A percentile compares a stretch with the other conserved stretches of the same genome.
phyloP scores from a whole-genome alignment of 2,888 invertebrate genomes.

The Drosophila setosimentum region DNA sequence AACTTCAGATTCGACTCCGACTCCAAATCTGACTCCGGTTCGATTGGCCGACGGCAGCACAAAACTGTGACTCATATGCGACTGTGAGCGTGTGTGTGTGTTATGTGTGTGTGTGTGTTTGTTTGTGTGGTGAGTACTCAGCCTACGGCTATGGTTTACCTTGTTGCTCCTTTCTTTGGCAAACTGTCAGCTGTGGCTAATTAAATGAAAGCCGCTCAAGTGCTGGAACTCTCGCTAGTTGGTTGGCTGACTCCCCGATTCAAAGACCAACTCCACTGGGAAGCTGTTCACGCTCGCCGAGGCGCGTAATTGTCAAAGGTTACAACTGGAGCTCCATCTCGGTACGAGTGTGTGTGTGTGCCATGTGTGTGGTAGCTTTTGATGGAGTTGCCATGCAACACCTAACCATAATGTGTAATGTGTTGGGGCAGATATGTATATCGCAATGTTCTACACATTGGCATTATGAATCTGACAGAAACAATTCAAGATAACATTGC shows the following conservation, averaged over 20 bases:
- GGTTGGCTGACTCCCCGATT: conserved; percentile 40
- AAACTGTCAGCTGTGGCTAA: conserved; percentile 79
- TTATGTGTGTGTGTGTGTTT: conserved; percentile 4
- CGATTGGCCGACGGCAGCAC: conserved; percentile 46
- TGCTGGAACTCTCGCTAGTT: conserved; percentile 74
- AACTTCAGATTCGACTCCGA: conserved; percentile 52
- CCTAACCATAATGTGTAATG: conserved; percentile 60
- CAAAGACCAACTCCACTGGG: conserved; percentile 28
- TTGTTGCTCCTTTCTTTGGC: conserved; percentile 65
- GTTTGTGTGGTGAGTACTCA: conserved; percentile 1
- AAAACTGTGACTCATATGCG: conserved; percentile 29
- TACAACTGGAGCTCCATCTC: conserved; percentile 26
- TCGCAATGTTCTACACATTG: conserved; percentile 3
- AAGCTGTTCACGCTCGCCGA: conserved; percentile 57
- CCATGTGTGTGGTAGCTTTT: conserved; percentile 22
- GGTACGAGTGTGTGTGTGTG: conserved; percentile 7
- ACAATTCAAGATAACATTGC: neutral
- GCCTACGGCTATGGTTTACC: conserved; percentile 16
- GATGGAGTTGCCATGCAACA: conserved; percentile 43
- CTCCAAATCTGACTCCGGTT: conserved; percentile 23
- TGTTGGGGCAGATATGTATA: conserved; percentile 36
- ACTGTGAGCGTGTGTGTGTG: conserved; percentile 1
- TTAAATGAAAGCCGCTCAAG: conserved; percentile 74
- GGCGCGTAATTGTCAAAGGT: conserved; percentile 68
- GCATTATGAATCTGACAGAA: neutral